A percentile compares a stretch with the other conserved stretches of the same genome.
These are phyloP conservation scores for Lichenostomus cassidix DNA, from an alignment of 2,113 vertebrate genomes.

Conservation along the genomic window DNA sequence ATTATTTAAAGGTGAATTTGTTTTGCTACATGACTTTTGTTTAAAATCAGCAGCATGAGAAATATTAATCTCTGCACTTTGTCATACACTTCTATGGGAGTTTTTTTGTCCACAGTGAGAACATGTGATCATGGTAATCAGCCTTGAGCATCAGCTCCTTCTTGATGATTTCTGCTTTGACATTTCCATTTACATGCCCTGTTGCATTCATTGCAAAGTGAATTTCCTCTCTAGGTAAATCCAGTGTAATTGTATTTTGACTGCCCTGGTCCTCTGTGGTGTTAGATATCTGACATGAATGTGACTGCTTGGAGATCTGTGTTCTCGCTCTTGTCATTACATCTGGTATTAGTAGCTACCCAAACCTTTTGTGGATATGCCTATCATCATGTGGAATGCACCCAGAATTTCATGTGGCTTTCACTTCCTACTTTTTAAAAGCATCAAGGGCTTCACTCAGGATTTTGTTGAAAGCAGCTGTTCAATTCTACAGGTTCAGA, in stretches of 20 bases:
- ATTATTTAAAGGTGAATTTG: not conserved
- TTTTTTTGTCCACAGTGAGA: not conserved
- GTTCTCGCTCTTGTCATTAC: not conserved
- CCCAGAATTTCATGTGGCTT: not conserved
- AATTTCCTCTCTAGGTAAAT: not conserved
- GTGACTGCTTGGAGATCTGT: not conserved
- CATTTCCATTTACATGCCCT: conserved; percentile 2
- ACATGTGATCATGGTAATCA: not conserved
- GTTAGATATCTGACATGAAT: not conserved
- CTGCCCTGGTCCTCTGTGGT: not conserved
- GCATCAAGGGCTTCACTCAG: not conserved
- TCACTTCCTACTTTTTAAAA: not conserved
- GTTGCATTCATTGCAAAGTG: not conserved
- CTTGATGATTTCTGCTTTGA: not conserved
- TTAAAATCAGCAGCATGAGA: not conserved
- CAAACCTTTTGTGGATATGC: not conserved
- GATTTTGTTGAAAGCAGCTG: not conserved
- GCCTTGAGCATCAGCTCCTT: not conserved
- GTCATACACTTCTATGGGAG: not conserved
- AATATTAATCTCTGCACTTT: not conserved
- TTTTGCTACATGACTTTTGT: not conserved
- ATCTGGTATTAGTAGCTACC: not conserved
- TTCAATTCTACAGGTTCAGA: not conserved
- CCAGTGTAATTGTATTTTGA: not conserved
- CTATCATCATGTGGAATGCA: not conserved